Percentiles rank a stretch among this genome's conserved stretches.
Conservation (phyloP, 2,888 invertebrate genomes). For the Ctenicera cuprea region DNA sequence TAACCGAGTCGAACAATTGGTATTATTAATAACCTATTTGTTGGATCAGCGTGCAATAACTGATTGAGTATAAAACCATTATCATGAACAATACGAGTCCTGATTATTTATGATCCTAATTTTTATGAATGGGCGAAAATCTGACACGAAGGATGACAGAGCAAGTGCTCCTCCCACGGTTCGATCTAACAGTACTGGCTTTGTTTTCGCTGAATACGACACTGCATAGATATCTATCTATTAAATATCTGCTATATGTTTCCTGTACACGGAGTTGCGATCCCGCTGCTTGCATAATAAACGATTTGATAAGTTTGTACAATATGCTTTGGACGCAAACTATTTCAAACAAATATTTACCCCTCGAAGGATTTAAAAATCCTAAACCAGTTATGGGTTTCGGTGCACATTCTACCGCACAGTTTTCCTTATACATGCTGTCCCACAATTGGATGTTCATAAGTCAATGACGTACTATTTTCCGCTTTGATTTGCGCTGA, state of each 20-base stretch:
- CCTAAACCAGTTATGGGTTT: neutral
- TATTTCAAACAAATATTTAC: conserved; percentile 46
- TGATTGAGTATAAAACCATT: conserved; percentile 14
- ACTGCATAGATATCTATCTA: conserved; percentile 58
- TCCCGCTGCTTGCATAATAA: conserved; percentile 53
- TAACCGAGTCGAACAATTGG: conserved; percentile 16
- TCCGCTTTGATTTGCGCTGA: no score
- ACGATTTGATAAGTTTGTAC: conserved; percentile 48
- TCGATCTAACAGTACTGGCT: conserved; percentile 56
- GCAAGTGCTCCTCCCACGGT: conserved; percentile 57
- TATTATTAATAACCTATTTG: conserved; percentile 31
- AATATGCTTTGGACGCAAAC: conserved; percentile 42
- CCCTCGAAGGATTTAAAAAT: conserved; percentile 1
- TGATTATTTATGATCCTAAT: conserved; percentile 34
- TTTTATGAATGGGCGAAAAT: conserved; percentile 51
- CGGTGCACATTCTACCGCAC: no score
- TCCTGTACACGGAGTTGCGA: conserved; percentile 57
- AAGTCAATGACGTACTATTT: no score
- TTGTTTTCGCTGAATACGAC: conserved; percentile 57
- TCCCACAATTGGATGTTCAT: no score
- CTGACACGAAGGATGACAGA: conserved; percentile 55
- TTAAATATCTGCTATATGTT: conserved; percentile 60
- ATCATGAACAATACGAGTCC: conserved; percentile 18
- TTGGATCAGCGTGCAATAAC: conserved; percentile 33
- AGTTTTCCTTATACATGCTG: no score